phyloP scores from a whole-genome alignment of 92 coral and sea anemone genomes.

The Bergia puertoricense region DNA sequence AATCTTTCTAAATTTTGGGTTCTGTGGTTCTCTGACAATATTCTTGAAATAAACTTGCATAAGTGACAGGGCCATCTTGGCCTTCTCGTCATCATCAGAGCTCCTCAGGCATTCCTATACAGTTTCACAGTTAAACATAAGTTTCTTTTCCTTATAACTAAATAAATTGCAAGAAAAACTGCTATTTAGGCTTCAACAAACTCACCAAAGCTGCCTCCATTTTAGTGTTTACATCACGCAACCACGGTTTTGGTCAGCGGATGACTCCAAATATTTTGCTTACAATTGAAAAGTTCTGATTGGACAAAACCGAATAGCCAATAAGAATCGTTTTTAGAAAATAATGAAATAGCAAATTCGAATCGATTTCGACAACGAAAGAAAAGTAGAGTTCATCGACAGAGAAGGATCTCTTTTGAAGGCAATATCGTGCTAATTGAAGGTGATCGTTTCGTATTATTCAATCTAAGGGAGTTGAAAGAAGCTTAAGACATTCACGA shows the following conservation, averaged over 20 bases:
- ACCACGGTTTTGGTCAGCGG: conserved; percentile 19
- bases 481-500: conserved; percentile 31
- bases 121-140: not conserved
- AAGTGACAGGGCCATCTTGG: conserved; percentile 67
- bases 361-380: not conserved
- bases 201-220: conserved; percentile 93
- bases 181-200: not conserved
- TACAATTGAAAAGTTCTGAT: conserved; percentile 38
- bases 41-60: conserved; percentile 88
- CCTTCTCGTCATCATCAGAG: conserved; percentile 54
- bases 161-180: not conserved
- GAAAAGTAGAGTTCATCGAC: not conserved
- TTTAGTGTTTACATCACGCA: conserved; percentile 30
- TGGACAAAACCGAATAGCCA: conserved; percentile 35
- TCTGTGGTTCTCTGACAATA: conserved; percentile 80
- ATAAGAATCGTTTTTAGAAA: conserved; percentile 39
- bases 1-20: conserved; percentile 87
- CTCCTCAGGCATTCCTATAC: conserved; percentile 68
- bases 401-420: not conserved
- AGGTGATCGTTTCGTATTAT: not conserved
- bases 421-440: not conserved
- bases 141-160: not conserved
- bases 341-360: not conserved
- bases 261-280: not conserved
- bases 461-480: not conserved